Base-by-base conservation (phyloP, 2,888 invertebrate genomes). In the Morpho deidamia region DNA sequence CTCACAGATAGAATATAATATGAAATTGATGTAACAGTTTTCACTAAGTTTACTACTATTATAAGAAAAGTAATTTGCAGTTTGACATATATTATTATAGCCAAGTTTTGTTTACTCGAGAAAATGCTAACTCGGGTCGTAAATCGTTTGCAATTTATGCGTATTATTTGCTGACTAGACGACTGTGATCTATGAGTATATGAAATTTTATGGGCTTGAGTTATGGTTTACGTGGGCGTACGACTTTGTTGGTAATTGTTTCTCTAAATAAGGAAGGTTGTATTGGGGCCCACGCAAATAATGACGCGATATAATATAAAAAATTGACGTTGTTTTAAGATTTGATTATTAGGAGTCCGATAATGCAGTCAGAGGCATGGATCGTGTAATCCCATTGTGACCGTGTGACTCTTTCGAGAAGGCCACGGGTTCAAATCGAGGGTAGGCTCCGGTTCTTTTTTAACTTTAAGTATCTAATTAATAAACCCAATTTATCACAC, bases 221-320 rank as follows among this genome's bases (percentile, higher is more conserved):
- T 49, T 49, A 53, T 32, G 46, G 14, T 35, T 41, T 42, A 37
- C 43, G 53, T 53, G 43, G 47, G 53, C 23, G 53, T 38, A 11
- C 4, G 34, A 45, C 32, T 38, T 49, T 49, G 42, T 37, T 32
- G 38, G 41, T 46, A 52, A 44, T 41, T 44, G 34, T 52, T 56
- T 44, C 23, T 56, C 47, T 51, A 35, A 45, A 40, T 52, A 47
- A 11, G 39, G 49, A 49, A 49, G 49, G 35, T 49, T 49, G 49
- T 49, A 49, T 34, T 42, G 49, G n/a, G 41, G 42, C 49, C 49
- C 42, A 49, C 42, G 34, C 42, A n/a, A 34, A 14, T 49, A 34
- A 49, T 35, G 14, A 49, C 11, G 48, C 41, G n/a, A 11, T n/a
- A 33, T 11, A 40, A 7, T 9, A 23, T 11, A 39, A 39, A 39